These are phyloP conservation scores for Phymatocera aterrima DNA, from an alignment of 2,888 invertebrate species.

Conservation along the genomic window DNA sequence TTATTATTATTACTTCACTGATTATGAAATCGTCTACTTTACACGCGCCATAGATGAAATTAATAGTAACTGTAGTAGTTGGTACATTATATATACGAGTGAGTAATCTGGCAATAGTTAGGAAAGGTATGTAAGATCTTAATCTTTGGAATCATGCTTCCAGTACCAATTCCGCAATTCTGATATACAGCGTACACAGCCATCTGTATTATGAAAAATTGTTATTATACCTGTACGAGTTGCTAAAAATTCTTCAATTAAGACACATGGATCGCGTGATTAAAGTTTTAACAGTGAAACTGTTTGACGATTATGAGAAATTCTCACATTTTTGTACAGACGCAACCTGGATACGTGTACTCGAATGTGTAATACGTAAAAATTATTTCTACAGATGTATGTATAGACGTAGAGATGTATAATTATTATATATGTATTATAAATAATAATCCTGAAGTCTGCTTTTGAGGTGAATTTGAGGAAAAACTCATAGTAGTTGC, in stretches of 20 bases:
- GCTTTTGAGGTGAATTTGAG: no score
- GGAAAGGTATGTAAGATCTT: background rate
- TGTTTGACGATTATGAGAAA: background rate
- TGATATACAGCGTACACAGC: background rate
- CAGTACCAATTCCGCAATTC: background rate
- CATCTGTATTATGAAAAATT: no score
- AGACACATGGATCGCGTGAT: conserved; percentile 3
- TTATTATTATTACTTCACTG: background rate
- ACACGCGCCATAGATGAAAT: background rate
- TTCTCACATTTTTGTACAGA: background rate
- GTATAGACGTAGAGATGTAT: background rate
- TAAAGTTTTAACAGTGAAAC: background rate
- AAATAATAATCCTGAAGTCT: no score
- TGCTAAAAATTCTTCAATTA: background rate
- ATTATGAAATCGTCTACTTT: background rate
- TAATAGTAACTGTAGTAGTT: no score
- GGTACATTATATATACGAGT: no score
- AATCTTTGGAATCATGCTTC: background rate
- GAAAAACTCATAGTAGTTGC: no score
- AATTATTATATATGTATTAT: no score
- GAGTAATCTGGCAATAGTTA: background rate
- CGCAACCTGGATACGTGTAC: background rate
- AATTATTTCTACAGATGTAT: conserved; percentile 8
- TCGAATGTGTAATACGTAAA: background rate
- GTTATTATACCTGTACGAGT: background rate